Conservation (phyloP, 1,140 invertebrate genomes). For the Phortica variegata region DNA sequence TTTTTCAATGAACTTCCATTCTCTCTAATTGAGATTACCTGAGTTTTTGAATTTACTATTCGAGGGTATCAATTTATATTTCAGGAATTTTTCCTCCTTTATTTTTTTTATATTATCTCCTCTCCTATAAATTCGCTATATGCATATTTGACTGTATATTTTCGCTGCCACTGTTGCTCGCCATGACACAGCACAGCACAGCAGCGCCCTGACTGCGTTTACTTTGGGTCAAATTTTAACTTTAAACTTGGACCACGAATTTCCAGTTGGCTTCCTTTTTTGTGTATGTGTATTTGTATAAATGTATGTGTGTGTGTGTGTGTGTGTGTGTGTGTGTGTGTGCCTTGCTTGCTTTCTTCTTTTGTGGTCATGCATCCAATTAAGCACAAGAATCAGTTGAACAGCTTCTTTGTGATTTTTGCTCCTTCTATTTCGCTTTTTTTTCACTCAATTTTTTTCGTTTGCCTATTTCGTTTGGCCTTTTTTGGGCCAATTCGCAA, state of each 20-base stretch:
- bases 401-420: background rate
- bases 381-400: background rate
- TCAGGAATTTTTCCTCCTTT: too few relatives aligned
- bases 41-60: too few relatives aligned
- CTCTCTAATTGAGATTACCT: too few relatives aligned
- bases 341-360: background rate
- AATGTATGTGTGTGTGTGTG: background rate
- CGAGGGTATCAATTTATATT: too few relatives aligned
- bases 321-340: too few relatives aligned
- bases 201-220: too few relatives aligned
- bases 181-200: too few relatives aligned
- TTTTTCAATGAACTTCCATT: too few relatives aligned
- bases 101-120: too few relatives aligned
- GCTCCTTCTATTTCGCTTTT: background rate
- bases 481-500: conserved; percentile 47
- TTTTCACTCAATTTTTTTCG: background rate
- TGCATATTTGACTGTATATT: too few relatives aligned
- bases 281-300: background rate
- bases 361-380: background rate
- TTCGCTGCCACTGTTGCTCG: conserved; percentile 3
- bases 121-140: too few relatives aligned
- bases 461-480: conserved; percentile 39
- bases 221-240: conserved; percentile 7
- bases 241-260: background rate
- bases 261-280: background rate